Evolutionary conservation across 2,113 vertebrate species (phyloP), one percentile per base, ranked within the genome.

Genomic region (Ammospiza caudacuta): DNA sequence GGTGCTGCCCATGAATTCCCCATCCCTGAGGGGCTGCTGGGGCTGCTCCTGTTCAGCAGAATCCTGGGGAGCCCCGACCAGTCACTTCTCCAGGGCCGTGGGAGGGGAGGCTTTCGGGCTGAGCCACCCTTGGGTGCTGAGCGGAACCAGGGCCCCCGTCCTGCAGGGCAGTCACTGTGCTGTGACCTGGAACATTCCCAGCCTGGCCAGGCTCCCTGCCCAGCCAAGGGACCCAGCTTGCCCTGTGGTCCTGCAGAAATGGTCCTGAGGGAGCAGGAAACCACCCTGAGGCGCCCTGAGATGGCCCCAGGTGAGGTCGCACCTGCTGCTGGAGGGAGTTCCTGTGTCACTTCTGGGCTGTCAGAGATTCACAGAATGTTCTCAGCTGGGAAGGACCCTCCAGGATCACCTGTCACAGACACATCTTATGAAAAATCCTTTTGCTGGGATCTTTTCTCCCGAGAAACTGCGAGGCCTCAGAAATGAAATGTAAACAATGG

Each of bases 21-120:
- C 75, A 47, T 2, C 63, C 67, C 63, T 21, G 20, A 29, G 35
- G 62, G 33, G 35, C 3, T 72, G 69, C 39, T 10, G 5, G 70
- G 37, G 7, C 52, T 6, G 66, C 74, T 89, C 57, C 81, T 35
- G 27, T 47, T 51, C 72, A 78, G 75, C 79, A 78, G 69, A 84
- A 95, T 83, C 87, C 90, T 23, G 94, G 95, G 88, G 49, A 96
- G 79, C 90, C 94, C 92, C 90, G 0, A 16, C 12, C 90, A 93
- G 90, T 93, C 93, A 90, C 86, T 94, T 90, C 41, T 0, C 29
- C 44, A 18, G 82, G 28, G 44, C 93, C 35, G 92, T 97, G 95
- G 95, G 94, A 90, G 88, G 93, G 61, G 73, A 85, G 39, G 90
- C 44, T 95, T 93, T 95, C 85, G 4, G 90, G 92, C 85, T 94